Conservation (phyloP, 2,888 invertebrate species). For the Leptinotarsa tumamoca region DNA sequence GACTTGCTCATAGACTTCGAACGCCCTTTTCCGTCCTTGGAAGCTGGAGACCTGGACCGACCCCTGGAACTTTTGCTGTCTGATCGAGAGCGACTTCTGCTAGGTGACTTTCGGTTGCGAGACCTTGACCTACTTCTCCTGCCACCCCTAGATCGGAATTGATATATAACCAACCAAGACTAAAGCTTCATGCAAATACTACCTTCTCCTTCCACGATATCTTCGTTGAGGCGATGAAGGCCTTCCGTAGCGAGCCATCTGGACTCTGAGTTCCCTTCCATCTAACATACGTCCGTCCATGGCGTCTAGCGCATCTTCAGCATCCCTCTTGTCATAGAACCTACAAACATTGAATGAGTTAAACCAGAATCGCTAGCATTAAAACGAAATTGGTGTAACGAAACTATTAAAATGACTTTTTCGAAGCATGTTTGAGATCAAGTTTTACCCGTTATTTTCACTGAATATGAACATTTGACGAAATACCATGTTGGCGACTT, state of each 20-base stretch:
- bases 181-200: not conserved
- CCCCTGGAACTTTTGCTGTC: slow-evolving; percentile 80
- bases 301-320: slow-evolving; percentile 96
- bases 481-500: slow-evolving; percentile 56
- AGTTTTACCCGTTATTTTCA: not conserved
- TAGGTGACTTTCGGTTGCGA: slow-evolving; percentile 71
- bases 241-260: slow-evolving; percentile 97
- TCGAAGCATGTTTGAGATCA: too few relatives aligned
- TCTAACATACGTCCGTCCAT: slow-evolving; percentile 97
- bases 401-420: too few relatives aligned
- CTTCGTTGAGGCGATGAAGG: slow-evolving; percentile 89
- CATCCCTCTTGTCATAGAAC: slow-evolving; percentile 96
- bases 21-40: slow-evolving; percentile 60
- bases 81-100: slow-evolving; percentile 79
- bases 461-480: not conserved
- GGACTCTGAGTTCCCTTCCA: slow-evolving; percentile 96
- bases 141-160: slow-evolving; percentile 55
- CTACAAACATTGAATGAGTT: slow-evolving; percentile 64
- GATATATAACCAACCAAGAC: not conserved
- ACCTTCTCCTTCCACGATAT: slow-evolving; percentile 75
- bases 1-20: slow-evolving; percentile 67
- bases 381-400: too few relatives aligned
- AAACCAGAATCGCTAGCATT: too few relatives aligned
- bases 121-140: slow-evolving; percentile 62
- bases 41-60: slow-evolving; percentile 76